Conservation (phyloP, 2,888 invertebrate species). For the Therioaphis trifolii region DNA sequence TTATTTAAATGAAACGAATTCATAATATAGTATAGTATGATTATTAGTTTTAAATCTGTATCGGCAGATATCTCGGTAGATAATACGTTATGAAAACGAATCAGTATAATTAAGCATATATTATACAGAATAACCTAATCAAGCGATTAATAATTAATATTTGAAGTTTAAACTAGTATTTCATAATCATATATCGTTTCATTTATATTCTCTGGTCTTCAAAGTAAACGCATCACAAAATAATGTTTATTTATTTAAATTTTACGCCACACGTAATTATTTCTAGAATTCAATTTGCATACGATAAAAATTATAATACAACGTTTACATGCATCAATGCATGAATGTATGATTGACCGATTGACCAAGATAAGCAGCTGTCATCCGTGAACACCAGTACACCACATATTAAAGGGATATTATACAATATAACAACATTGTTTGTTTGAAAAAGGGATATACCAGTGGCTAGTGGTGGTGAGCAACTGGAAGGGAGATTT, state of each 20-base stretch:
- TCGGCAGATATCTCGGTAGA: too few relatives aligned
- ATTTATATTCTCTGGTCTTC: neutral
- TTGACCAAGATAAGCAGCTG: constrained; percentile 20
- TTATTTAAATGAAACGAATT: too few relatives aligned
- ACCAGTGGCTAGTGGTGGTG: too few relatives aligned
- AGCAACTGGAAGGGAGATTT: neutral
- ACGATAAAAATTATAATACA: neutral
- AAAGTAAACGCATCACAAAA: neutral
- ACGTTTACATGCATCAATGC: neutral
- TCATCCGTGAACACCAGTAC: neutral
- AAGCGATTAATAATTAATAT: too few relatives aligned
- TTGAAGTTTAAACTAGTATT: neutral
- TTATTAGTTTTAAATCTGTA: too few relatives aligned
- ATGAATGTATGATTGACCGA: constrained; percentile 17
- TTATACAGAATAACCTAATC: too few relatives aligned
- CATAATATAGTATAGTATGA: too few relatives aligned
- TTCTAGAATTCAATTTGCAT: neutral
- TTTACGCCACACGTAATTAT: neutral
- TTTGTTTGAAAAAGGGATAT: neutral
- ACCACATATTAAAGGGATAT: neutral
- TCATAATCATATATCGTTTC: neutral
- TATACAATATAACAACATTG: neutral
- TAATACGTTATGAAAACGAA: too few relatives aligned
- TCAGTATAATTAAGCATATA: too few relatives aligned
- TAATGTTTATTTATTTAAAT: constrained; percentile 12